Evolutionary conservation across 1,140 invertebrate genomes (phyloP), one percentile per base, ranked within the genome.

Genomic region (Eulimnadia texana): DNA sequence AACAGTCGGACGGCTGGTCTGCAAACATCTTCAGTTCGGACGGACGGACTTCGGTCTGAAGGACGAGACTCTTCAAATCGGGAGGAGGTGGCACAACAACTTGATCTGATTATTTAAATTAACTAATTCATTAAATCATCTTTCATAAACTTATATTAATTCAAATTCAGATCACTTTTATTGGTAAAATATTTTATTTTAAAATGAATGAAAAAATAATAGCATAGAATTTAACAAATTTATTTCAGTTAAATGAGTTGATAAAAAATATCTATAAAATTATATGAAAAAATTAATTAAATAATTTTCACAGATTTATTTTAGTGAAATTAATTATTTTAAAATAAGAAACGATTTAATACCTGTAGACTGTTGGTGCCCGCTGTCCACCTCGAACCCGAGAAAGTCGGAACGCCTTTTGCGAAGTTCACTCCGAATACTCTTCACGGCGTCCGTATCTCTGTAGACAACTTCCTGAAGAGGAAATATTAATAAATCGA

Each of bases 351-450:
- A n/a, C n/a, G n/a, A n/a, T n/a, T n/a, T n/a, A 42, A 42, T 42
- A 42, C 33, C 33, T 9, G 33, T 9, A 42, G 16, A 6, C 16
- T 42, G 6, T 42, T 42, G n/a, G n/a, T n/a, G n/a, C n/a, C n/a
- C 33, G 16, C 6, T 42, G 6, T 6, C 6, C 50, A 82, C 84
- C 67, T 89, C 86, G 64, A 91, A 82, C 29, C 88, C 88, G 19
- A 92, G 74, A 68, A 92, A 92, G 71, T 88, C 87, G 22, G 87
- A 90, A 10, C 88, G 80, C 66, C 90, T 86, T 66, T 84, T 85
- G 10, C 85, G 78, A 24, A 91, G 76, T 70, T 92, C 89, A 69
- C 90, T 88, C 67, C 89, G 90, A 58, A 57, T 42, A 16, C 16
- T 42, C 33, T 16, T 6, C 33, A 42, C 33, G 6, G 33, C 16